Evolutionary conservation across 1,140 invertebrate genomes (phyloP).

Genomic region (Hermetia illucens): DNA sequence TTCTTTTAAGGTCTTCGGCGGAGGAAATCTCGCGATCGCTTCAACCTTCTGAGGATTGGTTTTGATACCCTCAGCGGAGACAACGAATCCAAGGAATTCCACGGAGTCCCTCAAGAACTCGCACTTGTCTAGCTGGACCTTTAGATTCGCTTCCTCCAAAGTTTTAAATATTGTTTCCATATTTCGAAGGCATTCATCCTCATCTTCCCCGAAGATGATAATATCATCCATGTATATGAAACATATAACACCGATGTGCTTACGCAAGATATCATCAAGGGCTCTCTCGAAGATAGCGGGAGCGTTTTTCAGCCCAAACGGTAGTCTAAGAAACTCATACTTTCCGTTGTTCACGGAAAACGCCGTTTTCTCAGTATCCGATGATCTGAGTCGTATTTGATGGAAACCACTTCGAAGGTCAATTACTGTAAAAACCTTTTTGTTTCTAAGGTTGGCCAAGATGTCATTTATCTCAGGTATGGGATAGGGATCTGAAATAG

Average conservation of each 20-base stretch:
- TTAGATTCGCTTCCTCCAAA: slow-evolving; percentile 10
- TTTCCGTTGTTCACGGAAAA: slow-evolving; percentile 23
- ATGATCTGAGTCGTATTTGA: slow-evolving; percentile 22
- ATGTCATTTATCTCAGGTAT: slow-evolving; percentile 33
- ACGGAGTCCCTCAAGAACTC: slow-evolving; percentile 8
- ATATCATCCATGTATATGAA: slow-evolving; percentile 6
- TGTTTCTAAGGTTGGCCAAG: slow-evolving; percentile 27
- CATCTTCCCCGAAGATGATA: neutral
- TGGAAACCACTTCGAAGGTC: slow-evolving; percentile 34
- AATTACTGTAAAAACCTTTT: slow-evolving; percentile 28
- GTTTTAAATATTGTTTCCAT: slow-evolving; percentile 12
- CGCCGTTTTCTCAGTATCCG: slow-evolving; percentile 22
- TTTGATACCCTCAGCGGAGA: slow-evolving; percentile 12
- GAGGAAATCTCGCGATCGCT: slow-evolving; percentile 11
- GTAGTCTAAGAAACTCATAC: slow-evolving; percentile 24
- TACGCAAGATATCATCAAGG: slow-evolving; percentile 25
- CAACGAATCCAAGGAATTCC: slow-evolving; percentile 15
- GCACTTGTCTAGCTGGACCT: slow-evolving; percentile 13
- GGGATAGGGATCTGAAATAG: slow-evolving; percentile 30
- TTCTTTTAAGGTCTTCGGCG: slow-evolving; percentile 15
- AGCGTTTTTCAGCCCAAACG: slow-evolving; percentile 26
- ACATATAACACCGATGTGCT: slow-evolving; percentile 5
- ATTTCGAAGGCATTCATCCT: slow-evolving; percentile 6
- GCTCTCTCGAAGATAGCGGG: slow-evolving; percentile 28
- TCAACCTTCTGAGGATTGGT: slow-evolving; percentile 12